phyloP scores from a whole-genome alignment of 2,888 invertebrate genomes.

The Chymomyza fuscimana region DNA sequence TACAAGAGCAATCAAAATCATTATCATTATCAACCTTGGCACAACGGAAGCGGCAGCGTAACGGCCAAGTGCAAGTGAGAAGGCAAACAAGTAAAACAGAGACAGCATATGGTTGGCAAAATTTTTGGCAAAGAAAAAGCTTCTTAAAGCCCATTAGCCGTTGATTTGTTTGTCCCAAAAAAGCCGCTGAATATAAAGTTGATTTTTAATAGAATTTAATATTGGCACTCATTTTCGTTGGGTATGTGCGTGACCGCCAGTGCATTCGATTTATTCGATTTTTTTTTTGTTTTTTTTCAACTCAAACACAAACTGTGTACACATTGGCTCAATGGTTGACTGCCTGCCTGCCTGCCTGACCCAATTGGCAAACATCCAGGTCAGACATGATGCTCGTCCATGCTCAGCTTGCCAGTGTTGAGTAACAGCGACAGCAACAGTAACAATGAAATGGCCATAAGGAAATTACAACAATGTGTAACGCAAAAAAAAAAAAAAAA shows the following conservation, averaged over 20 bases:
- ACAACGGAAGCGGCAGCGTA: background rate
- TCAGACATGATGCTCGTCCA: conserved; percentile 41
- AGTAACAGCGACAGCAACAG: conserved; percentile 20
- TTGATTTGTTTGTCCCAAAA: background rate
- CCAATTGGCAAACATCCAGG: conserved; percentile 69
- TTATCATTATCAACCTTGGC: conserved; percentile 33
- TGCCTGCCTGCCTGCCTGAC: conserved; percentile 41
- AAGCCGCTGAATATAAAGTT: background rate
- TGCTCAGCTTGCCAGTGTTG: conserved; percentile 28
- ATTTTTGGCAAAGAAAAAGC: background rate
- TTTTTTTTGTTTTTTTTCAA: conserved; percentile 23
- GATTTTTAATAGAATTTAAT: conserved; percentile 5
- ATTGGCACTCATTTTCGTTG: background rate
- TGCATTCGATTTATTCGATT: conserved; percentile 44
- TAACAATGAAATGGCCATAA: conserved; percentile 20
- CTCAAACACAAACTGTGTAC: conserved; percentile 15
- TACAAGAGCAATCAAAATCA: conserved; percentile 49
- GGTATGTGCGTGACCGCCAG: background rate
- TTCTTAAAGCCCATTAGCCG: background rate
- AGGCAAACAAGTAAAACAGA: background rate
- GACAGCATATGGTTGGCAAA: background rate
- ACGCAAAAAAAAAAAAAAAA: conserved; percentile 33
- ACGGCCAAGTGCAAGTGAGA: background rate
- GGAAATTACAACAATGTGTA: conserved; percentile 26
- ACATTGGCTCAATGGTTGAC: conserved; percentile 14